These are phyloP conservation scores for Euplagia quadripunctaria DNA, from an alignment of 2,888 invertebrate species.

Conservation along the genomic window DNA sequence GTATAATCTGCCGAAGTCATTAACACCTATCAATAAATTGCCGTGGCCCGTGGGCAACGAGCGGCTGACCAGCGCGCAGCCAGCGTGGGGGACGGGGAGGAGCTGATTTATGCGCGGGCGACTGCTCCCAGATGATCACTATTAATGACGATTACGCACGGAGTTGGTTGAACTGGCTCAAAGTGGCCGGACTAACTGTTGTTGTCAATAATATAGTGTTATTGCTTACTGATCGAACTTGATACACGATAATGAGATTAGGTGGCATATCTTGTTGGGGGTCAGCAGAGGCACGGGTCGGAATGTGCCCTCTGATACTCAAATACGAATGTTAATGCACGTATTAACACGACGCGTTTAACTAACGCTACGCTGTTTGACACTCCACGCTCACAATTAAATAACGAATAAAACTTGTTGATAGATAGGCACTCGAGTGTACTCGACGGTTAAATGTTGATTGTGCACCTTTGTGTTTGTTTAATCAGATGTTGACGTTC, in stretches of 20 bases:
- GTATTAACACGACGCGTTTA: constrained; percentile 31
- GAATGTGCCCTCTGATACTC: constrained; percentile 32
- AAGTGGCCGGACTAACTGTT: constrained; percentile 39
- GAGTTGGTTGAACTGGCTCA: constrained; percentile 13
- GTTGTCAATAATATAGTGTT: constrained; percentile 42
- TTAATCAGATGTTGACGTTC: constrained; percentile 23
- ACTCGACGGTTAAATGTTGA: constrained; percentile 7
- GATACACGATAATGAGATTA: constrained; percentile 47
- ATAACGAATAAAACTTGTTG: constrained; percentile 9
- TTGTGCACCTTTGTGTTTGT: constrained; percentile 20
- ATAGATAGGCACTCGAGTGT: constrained; percentile 9
- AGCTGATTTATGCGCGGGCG: constrained; percentile 34
- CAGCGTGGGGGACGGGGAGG: not conserved
- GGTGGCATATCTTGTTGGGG: constrained; percentile 19
- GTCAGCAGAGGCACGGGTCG: constrained; percentile 29
- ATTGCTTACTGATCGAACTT: constrained; percentile 36
- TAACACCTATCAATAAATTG: constrained; percentile 36
- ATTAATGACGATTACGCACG: constrained; percentile 29
- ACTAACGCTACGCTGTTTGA: constrained; percentile 4
- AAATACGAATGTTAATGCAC: constrained; percentile 32
- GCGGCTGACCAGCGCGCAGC: not conserved
- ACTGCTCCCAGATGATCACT: constrained; percentile 26
- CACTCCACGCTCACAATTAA: constrained; percentile 7
- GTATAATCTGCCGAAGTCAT: constrained; percentile 25
- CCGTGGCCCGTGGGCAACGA: constrained; percentile 20